Evolutionary conservation across 37 sponge, comb jelly and placozoan species (phyloP).

Genomic region (Petrosia ficiformis): DNA sequence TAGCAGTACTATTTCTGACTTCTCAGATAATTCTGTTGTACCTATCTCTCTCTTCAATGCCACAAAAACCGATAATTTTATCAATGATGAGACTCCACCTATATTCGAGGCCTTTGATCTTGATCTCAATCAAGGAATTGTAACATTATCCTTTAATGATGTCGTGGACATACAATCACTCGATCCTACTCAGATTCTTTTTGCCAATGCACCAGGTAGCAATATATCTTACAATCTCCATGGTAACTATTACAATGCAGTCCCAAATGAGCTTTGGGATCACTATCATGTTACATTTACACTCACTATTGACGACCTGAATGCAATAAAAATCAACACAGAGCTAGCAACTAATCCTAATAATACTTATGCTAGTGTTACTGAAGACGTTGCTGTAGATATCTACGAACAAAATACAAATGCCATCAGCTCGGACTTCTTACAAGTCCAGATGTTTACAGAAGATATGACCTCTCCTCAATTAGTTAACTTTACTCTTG

Average conservation of each 20-base stretch:
- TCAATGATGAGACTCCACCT: conserved; percentile 67
- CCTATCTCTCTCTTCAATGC: conserved; percentile 57
- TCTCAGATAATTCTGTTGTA: conserved; percentile 57
- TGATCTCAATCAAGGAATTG: conserved; percentile 58
- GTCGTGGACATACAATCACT: conserved; percentile 62
- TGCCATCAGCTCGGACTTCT: conserved; percentile 15
- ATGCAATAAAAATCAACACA: conserved; percentile 65
- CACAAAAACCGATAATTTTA: conserved; percentile 40
- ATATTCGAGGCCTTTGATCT: conserved; percentile 47
- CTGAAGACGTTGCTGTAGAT: conserved; percentile 47
- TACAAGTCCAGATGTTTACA: conserved; percentile 29
- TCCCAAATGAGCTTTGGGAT: conserved; percentile 29
- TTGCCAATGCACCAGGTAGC: conserved; percentile 28
- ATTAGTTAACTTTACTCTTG: conserved; percentile 59
- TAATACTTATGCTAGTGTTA: conserved; percentile 55
- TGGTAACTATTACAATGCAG: conserved; percentile 34
- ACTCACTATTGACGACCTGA: conserved; percentile 56
- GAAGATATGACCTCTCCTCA: conserved; percentile 64
- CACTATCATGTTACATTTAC: conserved; percentile 50
- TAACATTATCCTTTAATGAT: conserved; percentile 81
- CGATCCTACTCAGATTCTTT: conserved; percentile 37
- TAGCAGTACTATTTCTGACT: conserved; percentile 52
- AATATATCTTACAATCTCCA: conserved; percentile 53
- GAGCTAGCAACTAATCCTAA: conserved; percentile 58
- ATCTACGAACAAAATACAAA: conserved; percentile 54